Evolutionary conservation across 2,113 vertebrate genomes (phyloP), one percentile per base, ranked within the genome.

Genomic region (Xerus inauris): DNA sequence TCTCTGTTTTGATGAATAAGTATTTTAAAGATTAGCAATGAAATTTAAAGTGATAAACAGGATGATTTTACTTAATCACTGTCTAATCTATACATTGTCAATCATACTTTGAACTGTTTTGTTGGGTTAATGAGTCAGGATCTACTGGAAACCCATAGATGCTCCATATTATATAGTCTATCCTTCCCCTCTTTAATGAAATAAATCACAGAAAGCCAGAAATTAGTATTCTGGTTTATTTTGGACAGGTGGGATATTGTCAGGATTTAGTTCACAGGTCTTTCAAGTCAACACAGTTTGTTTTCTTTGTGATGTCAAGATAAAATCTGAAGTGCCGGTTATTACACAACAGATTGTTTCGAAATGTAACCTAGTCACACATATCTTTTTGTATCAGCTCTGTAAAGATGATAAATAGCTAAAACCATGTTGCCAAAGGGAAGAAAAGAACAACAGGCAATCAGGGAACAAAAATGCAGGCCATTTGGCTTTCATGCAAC

Each of bases 331-430:
- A 96, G 65, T 89, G 35, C 24, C 32, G 75, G 79, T 11, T 20
- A 40, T 90, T 95, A 35, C 5, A 51, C 20, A 64, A 77, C 65
- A 42, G 7, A 86, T 91, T 88, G 80, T 75, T 94, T 71, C 51
- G 24, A 71, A 67, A 76, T 54, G 24, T 59, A 49, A 8, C 54
- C 87, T 76, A 89, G 54, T 76, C 35, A 76, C 12, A 51, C n/a
- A 87, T 54, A 59, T 97, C 24, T 86, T 92, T 28, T 83, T 91
- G 79, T 93, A 89, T 94, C 38, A 89, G 5, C 87, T 91, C 83
- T 6, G 1, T 64, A 79, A 94, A 91, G 30, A 94, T 72, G 30
- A 86, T 86, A 96, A 91, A 86, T 96, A 95, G 16, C 45, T 93
- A 65, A 91, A 95, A 62, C 6, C 9, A 40, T 28, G 19, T 20